These are phyloP conservation scores for Rutilus rutilus DNA, from an alignment of 2,113 vertebrate species.

Conservation along the genomic window DNA sequence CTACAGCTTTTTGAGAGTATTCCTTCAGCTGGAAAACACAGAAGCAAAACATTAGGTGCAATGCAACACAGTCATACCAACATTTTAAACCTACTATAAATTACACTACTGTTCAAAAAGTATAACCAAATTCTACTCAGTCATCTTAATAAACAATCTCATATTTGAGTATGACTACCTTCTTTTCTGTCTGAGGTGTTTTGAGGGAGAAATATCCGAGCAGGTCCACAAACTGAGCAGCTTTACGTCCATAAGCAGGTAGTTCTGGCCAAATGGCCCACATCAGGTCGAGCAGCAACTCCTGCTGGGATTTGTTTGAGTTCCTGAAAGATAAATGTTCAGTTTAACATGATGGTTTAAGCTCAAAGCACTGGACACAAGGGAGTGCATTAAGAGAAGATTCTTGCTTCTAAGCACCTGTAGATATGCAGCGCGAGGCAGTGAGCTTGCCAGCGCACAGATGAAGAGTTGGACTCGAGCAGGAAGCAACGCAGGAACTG, in stretches of 20 bases:
- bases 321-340: slow-evolving; percentile 76
- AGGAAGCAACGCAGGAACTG: slow-evolving; percentile 98
- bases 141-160: background rate
- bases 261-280: slow-evolving; percentile 99
- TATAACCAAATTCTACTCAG: background rate
- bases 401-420: slow-evolving; percentile 75
- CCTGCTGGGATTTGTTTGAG: slow-evolving; percentile 95
- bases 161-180: slow-evolving; percentile 73
- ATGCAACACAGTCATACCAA: background rate
- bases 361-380: background rate
- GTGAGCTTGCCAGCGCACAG: slow-evolving; percentile 97
- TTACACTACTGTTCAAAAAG: background rate
- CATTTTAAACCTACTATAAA: background rate
- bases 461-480: slow-evolving; percentile 95
- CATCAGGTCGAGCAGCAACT: slow-evolving; percentile 92
- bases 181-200: slow-evolving; percentile 98
- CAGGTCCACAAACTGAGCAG: slow-evolving; percentile 97
- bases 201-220: slow-evolving; percentile 98
- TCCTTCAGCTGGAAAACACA: slow-evolving; percentile 84
- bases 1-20: slow-evolving; percentile 97
- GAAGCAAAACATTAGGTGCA: background rate
- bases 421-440: slow-evolving; percentile 96
- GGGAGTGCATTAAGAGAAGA: background rate
- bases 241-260: slow-evolving; percentile 95
- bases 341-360: background rate